Evolutionary conservation across 2,888 invertebrate genomes (phyloP), one percentile per base, ranked within the genome.

Genomic region (Andricus curvator): DNA sequence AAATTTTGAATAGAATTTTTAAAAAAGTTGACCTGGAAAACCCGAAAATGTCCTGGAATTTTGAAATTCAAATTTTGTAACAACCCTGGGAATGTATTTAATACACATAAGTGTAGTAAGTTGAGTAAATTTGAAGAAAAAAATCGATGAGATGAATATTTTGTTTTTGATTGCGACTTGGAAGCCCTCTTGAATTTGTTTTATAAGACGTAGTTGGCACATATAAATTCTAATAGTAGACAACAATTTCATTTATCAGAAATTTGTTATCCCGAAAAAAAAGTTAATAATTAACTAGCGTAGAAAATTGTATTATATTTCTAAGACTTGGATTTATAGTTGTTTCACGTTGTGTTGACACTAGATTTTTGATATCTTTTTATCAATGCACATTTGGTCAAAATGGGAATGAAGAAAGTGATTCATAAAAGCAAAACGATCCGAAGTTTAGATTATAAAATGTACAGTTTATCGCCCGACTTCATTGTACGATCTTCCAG

Each of bases 401-500:
- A 56, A 74, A 74, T 56, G 56, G n/a, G 11, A 20, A 56, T 77
- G 37, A 48, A 15, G 25, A 68, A 68, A 65, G 11, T 74, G 41
- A 60, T 44, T 25, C 22, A 74, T 80, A 29, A 67, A 77, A 56
- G 33, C 13, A 33, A 56, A 56, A 56, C 74, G 33, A 74, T 56
- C 33, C 13, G 15, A 68, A 68, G 22, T n/a, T 15, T 33, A 74
- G 29, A 29, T 62, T 62, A 68, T 15, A 48, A 51, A 51, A 74
- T 74, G 74, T 74, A 74, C 74, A 74, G 56, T 74, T 74, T 29
- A 51, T 70, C 20, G 33, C 2, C 51, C 33, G 33, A 74, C 74
- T 74, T 74, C 20, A 13, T 51, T 74, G n/a, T 56, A 74, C 51
- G 56, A 74, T 74, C 56, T 74, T 74, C 74, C 74, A 74, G 29